Conservation (phyloP, 1,140 invertebrate genomes). For the Camponotus vicinus region DNA sequence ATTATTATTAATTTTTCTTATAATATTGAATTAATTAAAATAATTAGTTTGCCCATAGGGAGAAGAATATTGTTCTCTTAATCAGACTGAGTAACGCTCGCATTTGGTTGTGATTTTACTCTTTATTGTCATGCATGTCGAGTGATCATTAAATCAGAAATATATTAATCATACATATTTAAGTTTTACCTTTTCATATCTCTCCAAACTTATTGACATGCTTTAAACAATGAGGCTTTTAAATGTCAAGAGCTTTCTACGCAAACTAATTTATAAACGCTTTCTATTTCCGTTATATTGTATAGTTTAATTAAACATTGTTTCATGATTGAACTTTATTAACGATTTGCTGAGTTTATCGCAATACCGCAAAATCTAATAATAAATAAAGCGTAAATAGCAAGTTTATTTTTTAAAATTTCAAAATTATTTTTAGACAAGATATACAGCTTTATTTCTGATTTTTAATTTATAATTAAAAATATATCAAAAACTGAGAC, state of each 20-base stretch:
- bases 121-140: neutral
- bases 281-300: conserved; percentile 7
- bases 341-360: neutral
- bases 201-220: conserved; percentile 28
- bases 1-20: neutral
- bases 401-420: conserved; percentile 1
- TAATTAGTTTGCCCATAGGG: neutral
- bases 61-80: neutral
- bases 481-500: neutral
- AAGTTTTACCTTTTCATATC: neutral
- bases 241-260: conserved; percentile 36
- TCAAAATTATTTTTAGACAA: neutral
- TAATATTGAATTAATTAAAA: neutral
- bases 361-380: neutral
- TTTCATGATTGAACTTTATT: conserved; percentile 29
- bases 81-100: neutral
- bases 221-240: conserved; percentile 37
- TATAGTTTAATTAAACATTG: conserved; percentile 36
- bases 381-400: neutral
- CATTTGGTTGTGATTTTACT: conserved; percentile 7
- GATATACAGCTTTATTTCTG: neutral
- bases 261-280: neutral
- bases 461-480: neutral
- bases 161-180: conserved; percentile 39
- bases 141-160: neutral